phyloP scores from a whole-genome alignment of 2,113 vertebrate genomes.

The Corapipo altera region DNA sequence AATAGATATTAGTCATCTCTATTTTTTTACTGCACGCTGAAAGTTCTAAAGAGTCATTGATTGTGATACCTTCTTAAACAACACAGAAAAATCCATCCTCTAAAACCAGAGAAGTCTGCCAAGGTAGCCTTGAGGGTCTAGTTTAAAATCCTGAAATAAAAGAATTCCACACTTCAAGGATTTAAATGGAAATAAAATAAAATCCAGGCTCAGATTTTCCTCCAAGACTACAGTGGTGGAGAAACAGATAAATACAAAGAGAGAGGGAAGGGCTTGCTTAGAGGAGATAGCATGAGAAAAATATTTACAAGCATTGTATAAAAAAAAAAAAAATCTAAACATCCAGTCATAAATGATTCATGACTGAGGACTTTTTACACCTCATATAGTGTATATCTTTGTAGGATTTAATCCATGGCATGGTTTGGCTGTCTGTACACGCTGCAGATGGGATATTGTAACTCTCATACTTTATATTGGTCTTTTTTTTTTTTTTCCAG shows the following conservation, averaged over 20 bases:
- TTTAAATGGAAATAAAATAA: slow-evolving; percentile 60
- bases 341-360: background rate
- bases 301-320: background rate
- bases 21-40: slow-evolving; percentile 59
- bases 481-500: background rate
- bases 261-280: background rate
- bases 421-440: background rate
- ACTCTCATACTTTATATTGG: background rate
- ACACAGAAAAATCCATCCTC: slow-evolving; percentile 62
- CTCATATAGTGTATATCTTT: background rate
- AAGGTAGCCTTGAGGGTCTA: slow-evolving; percentile 68
- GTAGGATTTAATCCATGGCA: background rate
- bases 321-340: background rate
- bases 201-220: slow-evolving; percentile 27
- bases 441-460: background rate
- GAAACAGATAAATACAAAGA: background rate
- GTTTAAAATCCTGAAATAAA: slow-evolving; percentile 60
- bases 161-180: slow-evolving; percentile 56
- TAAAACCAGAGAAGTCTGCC: slow-evolving; percentile 57
- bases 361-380: background rate
- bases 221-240: background rate
- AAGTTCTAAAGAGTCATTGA: slow-evolving; percentile 61
- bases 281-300: background rate
- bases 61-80: slow-evolving; percentile 69
- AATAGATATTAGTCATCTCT: slow-evolving; percentile 78